These are phyloP conservation scores for Eriocheir sinensis DNA, from an alignment of 1,140 invertebrate species.

Conservation along the genomic window DNA sequence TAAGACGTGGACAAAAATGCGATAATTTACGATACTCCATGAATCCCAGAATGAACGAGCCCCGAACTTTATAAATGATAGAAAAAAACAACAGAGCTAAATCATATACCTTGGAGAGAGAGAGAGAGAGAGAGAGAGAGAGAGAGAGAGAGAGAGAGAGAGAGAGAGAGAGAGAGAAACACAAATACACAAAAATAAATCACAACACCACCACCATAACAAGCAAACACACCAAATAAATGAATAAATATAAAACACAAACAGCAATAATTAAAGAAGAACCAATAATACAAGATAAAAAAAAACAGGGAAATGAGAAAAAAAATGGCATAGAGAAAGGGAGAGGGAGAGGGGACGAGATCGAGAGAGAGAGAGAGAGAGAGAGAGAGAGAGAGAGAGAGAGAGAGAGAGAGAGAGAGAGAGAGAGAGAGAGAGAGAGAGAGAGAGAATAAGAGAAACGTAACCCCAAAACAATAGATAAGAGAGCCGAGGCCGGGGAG, in stretches of 20 bases:
- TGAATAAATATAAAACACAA: neutral
- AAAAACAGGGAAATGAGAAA: neutral
- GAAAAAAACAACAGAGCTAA: too few species aligned
- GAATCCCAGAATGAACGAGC: neutral
- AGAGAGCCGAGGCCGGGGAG: neutral
- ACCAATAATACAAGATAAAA: neutral
- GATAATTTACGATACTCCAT: neutral
- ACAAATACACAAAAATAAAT: neutral
- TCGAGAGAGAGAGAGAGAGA: neutral
- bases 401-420: conserved; percentile 49
- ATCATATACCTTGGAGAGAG: neutral
- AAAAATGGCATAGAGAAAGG: neutral
- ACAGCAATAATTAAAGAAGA: neutral
- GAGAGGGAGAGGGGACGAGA: neutral
- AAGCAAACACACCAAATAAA: neutral
- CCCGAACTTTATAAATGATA: neutral
- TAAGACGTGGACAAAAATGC: neutral
- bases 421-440: conserved; percentile 45
- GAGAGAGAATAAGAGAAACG: neutral
- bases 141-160: conserved; percentile 22
- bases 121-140: neutral
- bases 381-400: conserved; percentile 56
- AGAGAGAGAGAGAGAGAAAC: conserved; percentile 22
- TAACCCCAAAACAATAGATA: neutral
- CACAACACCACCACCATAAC: neutral